A percentile compares a stretch with the other conserved stretches of the same genome.
These are phyloP conservation scores for Marmota monax DNA, from an alignment of 2,113 vertebrate species.

Conservation along the genomic window DNA sequence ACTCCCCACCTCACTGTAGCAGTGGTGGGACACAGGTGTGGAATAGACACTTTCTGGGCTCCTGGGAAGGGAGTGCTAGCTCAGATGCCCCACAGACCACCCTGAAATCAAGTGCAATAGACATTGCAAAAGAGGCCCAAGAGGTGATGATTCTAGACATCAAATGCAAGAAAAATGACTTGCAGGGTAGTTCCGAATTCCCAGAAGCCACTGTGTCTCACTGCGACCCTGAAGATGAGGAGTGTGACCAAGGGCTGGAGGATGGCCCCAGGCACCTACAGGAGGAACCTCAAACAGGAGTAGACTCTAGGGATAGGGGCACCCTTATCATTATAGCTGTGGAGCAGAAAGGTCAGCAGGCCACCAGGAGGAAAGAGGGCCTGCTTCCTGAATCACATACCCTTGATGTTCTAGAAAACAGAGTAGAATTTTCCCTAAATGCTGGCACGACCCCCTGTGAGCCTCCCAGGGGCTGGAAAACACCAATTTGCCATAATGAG, in stretches of 20 bases:
- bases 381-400: constrained; percentile 12
- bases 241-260: neutral
- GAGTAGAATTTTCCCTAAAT: neutral
- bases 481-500: neutral
- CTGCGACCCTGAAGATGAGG: neutral
- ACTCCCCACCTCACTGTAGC: neutral
- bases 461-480: constrained; percentile 41
- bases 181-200: constrained; percentile 42
- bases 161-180: neutral
- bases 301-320: constrained; percentile 47
- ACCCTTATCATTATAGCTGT: constrained; percentile 72
- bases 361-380: constrained; percentile 56
- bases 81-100: constrained; percentile 40
- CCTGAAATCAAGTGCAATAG: neutral
- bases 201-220: neutral
- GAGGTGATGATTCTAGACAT: neutral
- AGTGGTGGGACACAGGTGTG: rapidly evolving
- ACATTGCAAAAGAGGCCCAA: neutral
- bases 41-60: neutral
- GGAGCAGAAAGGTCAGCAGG: constrained; percentile 80
- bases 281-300: neutral
- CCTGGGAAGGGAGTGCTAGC: neutral
- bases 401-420: neutral
- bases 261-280: neutral
- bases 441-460: neutral